Evolutionary conservation across 2,113 vertebrate species (phyloP), one percentile per base, ranked within the genome.

Genomic region (Sinocyclocheilus rhinocerous): DNA sequence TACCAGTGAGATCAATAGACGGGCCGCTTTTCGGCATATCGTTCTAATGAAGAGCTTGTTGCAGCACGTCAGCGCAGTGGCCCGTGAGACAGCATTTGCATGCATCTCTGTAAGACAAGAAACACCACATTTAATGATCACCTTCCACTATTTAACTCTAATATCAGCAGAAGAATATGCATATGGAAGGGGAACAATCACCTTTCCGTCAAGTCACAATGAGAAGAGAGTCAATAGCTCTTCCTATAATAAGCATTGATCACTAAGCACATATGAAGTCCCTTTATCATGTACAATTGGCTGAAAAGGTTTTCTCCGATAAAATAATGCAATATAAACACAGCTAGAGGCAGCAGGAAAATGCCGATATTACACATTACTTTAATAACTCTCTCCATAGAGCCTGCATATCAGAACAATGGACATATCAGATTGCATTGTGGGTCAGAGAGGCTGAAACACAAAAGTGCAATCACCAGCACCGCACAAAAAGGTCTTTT

Each of bases 221-320:
- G 72, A 85, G 84, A 65, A 84, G 81, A 57, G 81, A 86, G 84
- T 86, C 89, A 89, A 90, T 88, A 84, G 22, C 85, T 87, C 84
- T 86, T 87, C 48, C 70, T 65, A 90, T 82, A 88, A 88, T 75
- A 81, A 80, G 81, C 72, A 88, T 86, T 57, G 89, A 89, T 89
- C 85, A 84, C 77, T 13, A 76, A 76, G 57, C 48, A 70, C 82
- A 48, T 39, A 59, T 79, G 61, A 76, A 81, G 50, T 7, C 45
- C 16, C 76, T 70, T 81, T 42, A 69, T 50, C 70, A 57, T 13
- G 24, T 29, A 48, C 75, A 72, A 29, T 52, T 63, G 61, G 26
- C 15, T 72, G 45, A 29, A 82, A 79, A 63, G 59, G 75, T 26
- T 72, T 67, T 72, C 9, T 70, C 7, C 1, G 52, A 45, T 76